Percentiles rank a stretch among this genome's conserved stretches.
These are phyloP conservation scores for Abscondita cerata DNA, from an alignment of 2,888 invertebrate genomes.

Conservation along the genomic window DNA sequence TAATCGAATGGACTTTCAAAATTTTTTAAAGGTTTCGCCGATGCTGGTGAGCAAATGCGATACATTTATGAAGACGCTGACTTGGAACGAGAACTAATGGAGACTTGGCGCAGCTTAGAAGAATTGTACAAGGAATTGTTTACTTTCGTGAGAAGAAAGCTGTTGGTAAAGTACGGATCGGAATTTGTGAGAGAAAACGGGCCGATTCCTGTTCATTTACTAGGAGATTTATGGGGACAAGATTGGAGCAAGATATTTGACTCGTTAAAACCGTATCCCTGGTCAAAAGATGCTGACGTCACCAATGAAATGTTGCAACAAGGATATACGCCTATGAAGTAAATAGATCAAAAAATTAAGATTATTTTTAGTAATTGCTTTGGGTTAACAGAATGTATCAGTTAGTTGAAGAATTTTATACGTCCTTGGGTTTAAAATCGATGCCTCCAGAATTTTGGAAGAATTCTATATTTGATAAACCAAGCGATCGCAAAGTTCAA, in stretches of 20 bases:
- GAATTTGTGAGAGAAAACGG: constrained; percentile 67
- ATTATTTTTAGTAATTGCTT: no score
- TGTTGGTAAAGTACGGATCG: constrained; percentile 60
- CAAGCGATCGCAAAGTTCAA: constrained; percentile 73
- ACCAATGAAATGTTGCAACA: constrained; percentile 79
- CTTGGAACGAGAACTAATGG: constrained; percentile 65
- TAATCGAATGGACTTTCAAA: no score
- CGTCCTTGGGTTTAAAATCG: constrained; percentile 78
- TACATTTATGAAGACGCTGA: constrained; percentile 75
- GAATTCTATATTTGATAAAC: constrained; percentile 79
- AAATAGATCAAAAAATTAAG: constrained; percentile 35
- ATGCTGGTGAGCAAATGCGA: constrained; percentile 84
- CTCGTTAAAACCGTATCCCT: constrained; percentile 77
- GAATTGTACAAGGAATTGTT: constrained; percentile 85
- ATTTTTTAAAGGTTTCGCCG: constrained; percentile 73
- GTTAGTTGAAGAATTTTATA: constrained; percentile 83
- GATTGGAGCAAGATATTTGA: constrained; percentile 80
- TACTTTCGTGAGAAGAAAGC: constrained; percentile 77
- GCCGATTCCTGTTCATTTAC: constrained; percentile 83
- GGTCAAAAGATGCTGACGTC: constrained; percentile 74
- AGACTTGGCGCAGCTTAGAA: constrained; percentile 69
- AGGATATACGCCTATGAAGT: constrained; percentile 77
- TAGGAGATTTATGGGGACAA: constrained; percentile 88
- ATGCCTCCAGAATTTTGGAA: constrained; percentile 88
- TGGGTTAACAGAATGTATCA: constrained; percentile 83